A percentile compares a stretch with the other conserved stretches of the same genome.
Conservation (phyloP, 2,888 invertebrate genomes). For the Phorcus lineatus region DNA sequence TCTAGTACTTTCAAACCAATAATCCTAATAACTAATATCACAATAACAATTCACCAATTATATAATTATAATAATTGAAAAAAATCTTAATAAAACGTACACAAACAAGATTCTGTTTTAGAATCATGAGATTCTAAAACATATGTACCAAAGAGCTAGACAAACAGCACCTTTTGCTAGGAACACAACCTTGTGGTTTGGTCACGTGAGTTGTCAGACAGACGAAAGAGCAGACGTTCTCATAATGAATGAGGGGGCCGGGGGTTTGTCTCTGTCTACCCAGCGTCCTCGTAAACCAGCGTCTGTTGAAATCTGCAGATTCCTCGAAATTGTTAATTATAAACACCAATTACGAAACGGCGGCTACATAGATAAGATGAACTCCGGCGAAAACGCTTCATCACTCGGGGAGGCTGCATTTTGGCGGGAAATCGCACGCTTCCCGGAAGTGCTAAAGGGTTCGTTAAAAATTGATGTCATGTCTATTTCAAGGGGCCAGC, state of each 20-base stretch:
- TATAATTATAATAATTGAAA: no score
- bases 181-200: not conserved
- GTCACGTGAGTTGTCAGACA: not conserved
- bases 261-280: not conserved
- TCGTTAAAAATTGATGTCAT: slow-evolving; percentile 23
- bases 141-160: no score
- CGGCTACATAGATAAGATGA: not conserved
- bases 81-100: no score
- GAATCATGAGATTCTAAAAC: no score
- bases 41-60: no score
- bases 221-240: not conserved
- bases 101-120: no score
- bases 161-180: no score
- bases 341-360: slow-evolving; percentile 14
- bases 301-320: not conserved
- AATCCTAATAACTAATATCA: no score
- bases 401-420: slow-evolving; percentile 3
- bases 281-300: not conserved
- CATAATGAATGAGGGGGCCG: not conserved
- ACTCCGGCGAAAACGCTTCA: not conserved
- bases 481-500: slow-evolving; percentile 12
- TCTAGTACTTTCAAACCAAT: no score
- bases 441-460: slow-evolving; percentile 26
- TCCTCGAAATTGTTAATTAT: slow-evolving; percentile 9
- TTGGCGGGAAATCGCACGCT: slow-evolving; percentile 29